Conservation (phyloP, 1,140 invertebrate genomes). For the Pomacea maculata region DNA sequence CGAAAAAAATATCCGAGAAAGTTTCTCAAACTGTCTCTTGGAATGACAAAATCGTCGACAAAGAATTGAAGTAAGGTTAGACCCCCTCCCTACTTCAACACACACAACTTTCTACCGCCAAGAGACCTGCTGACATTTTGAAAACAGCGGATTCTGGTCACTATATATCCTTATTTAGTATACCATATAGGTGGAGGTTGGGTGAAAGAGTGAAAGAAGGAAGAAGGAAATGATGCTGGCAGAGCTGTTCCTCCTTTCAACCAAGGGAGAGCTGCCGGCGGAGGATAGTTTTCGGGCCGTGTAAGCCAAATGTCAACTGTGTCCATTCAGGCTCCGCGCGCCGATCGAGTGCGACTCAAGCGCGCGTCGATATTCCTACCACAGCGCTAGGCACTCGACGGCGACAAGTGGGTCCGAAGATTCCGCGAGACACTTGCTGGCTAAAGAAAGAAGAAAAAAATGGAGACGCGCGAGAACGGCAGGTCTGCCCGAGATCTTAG, state of each 20-base stretch:
- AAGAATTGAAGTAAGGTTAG: too few relatives aligned
- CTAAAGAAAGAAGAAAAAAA: too few relatives aligned
- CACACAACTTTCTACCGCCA: too few relatives aligned
- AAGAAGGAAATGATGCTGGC: background rate
- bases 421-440: conserved; percentile 11
- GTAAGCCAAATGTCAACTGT: conserved; percentile 23
- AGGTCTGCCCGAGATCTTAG: background rate
- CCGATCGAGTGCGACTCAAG: conserved; percentile 5
- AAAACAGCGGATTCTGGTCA: too few relatives aligned
- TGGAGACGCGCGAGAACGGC: background rate
- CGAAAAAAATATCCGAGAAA: too few relatives aligned
- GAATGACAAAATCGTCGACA: too few relatives aligned
- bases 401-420: conserved; percentile 18
- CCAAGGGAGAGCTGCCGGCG: background rate
- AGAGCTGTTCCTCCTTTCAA: background rate
- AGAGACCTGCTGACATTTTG: too few relatives aligned
- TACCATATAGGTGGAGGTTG: background rate
- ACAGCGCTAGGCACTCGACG: background rate
- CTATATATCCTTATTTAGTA: too few relatives aligned
- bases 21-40: too few relatives aligned
- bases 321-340: conserved; percentile 5
- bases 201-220: background rate
- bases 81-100: too few relatives aligned
- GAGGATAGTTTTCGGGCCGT: background rate
- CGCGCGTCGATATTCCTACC: background rate